Conservation (phyloP, 2,888 invertebrate species). For the Lasioglossum pauxillum region DNA sequence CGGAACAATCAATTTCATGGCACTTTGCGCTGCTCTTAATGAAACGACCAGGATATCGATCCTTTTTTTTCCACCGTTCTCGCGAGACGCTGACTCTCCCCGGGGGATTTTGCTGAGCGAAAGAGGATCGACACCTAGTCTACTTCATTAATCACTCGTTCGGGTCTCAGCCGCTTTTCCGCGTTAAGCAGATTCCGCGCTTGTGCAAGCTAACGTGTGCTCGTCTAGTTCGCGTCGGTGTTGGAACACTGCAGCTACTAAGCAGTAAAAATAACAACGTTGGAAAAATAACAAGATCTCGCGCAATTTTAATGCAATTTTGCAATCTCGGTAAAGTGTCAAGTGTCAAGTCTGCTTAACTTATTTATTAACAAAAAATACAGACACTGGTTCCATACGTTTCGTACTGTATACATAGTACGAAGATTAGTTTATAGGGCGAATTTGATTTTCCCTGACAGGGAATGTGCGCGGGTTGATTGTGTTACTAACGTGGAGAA, state of each 20-base stretch:
- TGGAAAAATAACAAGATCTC: not conserved
- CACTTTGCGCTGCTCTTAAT: constrained; percentile 37
- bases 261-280: not conserved
- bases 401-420: no score
- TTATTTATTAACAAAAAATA: no score
- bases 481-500: not conserved
- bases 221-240: no score
- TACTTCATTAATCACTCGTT: constrained; percentile 66
- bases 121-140: constrained; percentile 63
- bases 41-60: constrained; percentile 50
- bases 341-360: no score
- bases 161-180: constrained; percentile 13
- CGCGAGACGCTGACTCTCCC: constrained; percentile 29
- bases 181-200: not conserved
- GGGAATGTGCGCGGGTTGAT: not conserved
- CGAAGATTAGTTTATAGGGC: not conserved
- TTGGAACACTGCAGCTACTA: not conserved
- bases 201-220: not conserved
- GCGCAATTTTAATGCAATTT: no score
- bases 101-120: constrained; percentile 40
- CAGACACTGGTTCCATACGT: no score
- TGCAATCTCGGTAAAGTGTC: no score
- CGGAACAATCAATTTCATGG: constrained; percentile 48
- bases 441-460: not conserved
- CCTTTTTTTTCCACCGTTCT: constrained; percentile 27